Evolutionary conservation across 2,888 invertebrate genomes (phyloP), one percentile per base, ranked within the genome.

Genomic region (Linyphia triangularis): DNA sequence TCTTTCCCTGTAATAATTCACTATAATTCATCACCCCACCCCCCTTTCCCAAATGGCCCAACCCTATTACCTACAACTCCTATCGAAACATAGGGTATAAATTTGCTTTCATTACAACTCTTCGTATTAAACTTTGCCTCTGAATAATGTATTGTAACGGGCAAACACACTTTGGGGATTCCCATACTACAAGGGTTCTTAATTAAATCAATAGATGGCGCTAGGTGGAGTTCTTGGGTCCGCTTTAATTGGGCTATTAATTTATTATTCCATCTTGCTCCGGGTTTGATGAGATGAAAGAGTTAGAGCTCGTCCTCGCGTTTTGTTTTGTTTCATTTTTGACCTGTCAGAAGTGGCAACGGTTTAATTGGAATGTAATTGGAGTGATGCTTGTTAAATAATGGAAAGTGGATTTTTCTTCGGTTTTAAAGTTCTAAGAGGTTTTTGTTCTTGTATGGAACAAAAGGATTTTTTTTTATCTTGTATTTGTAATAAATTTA

Each of bases 181-280:
- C 24, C 51, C 61, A 13, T 51, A 30, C 28, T 40, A 73, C 79
- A 86, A 65, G 72, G 73, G 86, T 81, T 86, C 79, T 65, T 81
- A 79, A 86, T 86, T 81, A 73, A 73, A 79, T 86, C 86, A 79
- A 72, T 86, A 86, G 86, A 86, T 86, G 86, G 79, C 86, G 86
- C 85, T 77, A 61, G 37, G 28, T 40, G 65, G n/a, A 28, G 10
- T 43, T 16, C 28, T 72, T 40, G 61, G 30, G 24, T 70, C 63
- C 40, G 37, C 69, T 77, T 81, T 86, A 86, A 86, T 86, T 86
- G 86, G 86, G 86, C 86, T 86, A 86, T 86, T 86, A 86, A 86
- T 86, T 86, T 81, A 86, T 86, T 86, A 86, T 86, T 86, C 86
- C 65, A 78, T 86, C 79, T 86, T 59, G 86, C 81, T 78, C 61